These are phyloP conservation scores for Microcaecilia unicolor DNA, from an alignment of 2,797 vertebrate species.

Conservation along the genomic window DNA sequence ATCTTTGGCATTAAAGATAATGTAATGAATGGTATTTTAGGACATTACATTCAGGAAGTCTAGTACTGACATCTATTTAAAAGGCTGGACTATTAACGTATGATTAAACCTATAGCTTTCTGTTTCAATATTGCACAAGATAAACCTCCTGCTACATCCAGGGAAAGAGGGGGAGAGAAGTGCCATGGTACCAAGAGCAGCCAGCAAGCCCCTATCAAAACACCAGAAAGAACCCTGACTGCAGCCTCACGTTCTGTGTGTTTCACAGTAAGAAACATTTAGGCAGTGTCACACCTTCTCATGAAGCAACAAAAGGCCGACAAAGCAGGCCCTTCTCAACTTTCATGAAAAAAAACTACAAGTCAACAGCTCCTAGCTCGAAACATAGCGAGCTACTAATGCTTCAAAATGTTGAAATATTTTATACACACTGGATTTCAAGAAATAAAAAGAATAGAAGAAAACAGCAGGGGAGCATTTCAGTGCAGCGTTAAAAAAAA, in stretches of 20 bases:
- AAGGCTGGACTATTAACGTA: no score
- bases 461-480: conserved; percentile 37
- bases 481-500: conserved; percentile 71
- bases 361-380: conserved; percentile 74
- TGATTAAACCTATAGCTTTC: no score
- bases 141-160: no score
- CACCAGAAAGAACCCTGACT: conserved; percentile 98
- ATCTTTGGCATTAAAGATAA: no score
- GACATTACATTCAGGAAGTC: no score
- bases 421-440: conserved; percentile 55
- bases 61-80: no score
- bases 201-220: conserved; percentile 87
- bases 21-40: no score
- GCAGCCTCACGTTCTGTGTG: conserved; percentile 90
- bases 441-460: conserved; percentile 14
- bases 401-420: conserved; percentile 64
- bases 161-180: no score
- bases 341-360: conserved; percentile 92
- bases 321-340: conserved; percentile 69
- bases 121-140: no score
- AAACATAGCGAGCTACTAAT: conserved; percentile 67
- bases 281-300: conserved; percentile 97
- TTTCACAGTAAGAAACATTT: conserved; percentile 98
- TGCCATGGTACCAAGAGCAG: conserved; percentile 60
- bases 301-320: conserved; percentile 82